These are phyloP conservation scores for Phoxinus dragarum DNA, from an alignment of 2,797 vertebrate species.

Conservation along the genomic window DNA sequence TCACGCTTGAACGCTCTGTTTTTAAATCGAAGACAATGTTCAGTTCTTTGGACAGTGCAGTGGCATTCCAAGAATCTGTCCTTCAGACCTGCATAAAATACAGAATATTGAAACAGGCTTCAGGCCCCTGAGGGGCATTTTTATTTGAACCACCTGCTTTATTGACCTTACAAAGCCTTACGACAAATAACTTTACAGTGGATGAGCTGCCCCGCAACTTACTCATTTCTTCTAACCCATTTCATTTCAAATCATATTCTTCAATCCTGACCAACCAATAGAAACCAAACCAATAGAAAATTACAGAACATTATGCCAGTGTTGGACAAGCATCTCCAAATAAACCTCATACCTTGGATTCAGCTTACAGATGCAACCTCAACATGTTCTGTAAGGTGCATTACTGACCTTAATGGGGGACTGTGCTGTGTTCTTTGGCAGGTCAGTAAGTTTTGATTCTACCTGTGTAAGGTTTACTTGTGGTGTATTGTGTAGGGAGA, in stretches of 20 bases:
- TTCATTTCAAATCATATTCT: conserved; percentile 9
- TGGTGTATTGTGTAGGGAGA: no score
- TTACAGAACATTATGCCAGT: background rate
- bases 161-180: conserved; percentile 11
- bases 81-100: background rate
- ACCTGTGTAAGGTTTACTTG: background rate
- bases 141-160: conserved; percentile 36
- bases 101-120: conserved; percentile 21
- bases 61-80: conserved; percentile 47
- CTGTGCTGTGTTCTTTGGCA: no score
- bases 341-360: conserved; percentile 42
- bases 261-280: background rate
- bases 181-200: conserved; percentile 1
- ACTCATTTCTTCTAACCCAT: background rate
- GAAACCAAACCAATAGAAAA: conserved; percentile 6
- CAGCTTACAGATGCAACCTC: conserved; percentile 27
- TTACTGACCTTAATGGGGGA: no score
- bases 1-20: conserved; percentile 55
- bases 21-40: conserved; percentile 45
- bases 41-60: conserved; percentile 50
- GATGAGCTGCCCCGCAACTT: background rate
- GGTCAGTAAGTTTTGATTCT: no score
- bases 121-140: background rate
- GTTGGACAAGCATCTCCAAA: background rate
- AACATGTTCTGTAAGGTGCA: conserved; percentile 15